Base-by-base conservation (phyloP, 2,113 vertebrate genomes). In the Procapra przewalskii region DNA sequence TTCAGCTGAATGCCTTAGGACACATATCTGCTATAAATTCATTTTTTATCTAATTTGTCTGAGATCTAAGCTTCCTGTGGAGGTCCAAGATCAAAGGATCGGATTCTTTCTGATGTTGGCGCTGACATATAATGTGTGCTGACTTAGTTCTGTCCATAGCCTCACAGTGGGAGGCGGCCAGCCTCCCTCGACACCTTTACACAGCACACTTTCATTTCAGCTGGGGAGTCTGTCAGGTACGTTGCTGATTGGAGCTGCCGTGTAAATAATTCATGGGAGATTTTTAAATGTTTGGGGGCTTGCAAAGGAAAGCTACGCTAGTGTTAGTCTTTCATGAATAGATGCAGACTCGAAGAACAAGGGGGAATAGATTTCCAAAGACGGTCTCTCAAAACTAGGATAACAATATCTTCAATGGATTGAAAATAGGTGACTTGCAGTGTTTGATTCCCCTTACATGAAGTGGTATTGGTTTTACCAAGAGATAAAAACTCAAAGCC, bases 31-130 rank as follows among this genome's bases (percentile, higher is more conserved):
- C 98, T 99, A 98, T 99, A 99, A 99, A 99, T 99, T 99, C 99
- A 99, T 99, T 99, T 99, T 99, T 99, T 99, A 99, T 99, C 99
- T 99, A 99, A 99, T 99, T 99, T 99, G 99, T 99, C 99, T 99
- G 99, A 99, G 99, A 99, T 99, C 99, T 99, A 99, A 99, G 99
- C 99, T 99, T 99, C 99, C 99, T 99, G 99, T 99, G 99, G 99
- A 99, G 99, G 99, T 99, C 99, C 94, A 97, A 99, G 99, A 99
- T 99, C 99, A 99, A 99, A 99, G 99, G 98, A 99, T 98, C 98
- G 99, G 99, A 99, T 99, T 99, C 99, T 97, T 99, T 99, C 99
- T 99, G 99, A 99, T 99, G 99, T 99, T 80, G 99, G 99, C 99
- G 98, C 99, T 99, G 99, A 99, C 99, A 99, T 98, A 98, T 99